These are phyloP conservation scores for Cynaeus angustus DNA, from an alignment of 2,888 invertebrate species.

Conservation along the genomic window DNA sequence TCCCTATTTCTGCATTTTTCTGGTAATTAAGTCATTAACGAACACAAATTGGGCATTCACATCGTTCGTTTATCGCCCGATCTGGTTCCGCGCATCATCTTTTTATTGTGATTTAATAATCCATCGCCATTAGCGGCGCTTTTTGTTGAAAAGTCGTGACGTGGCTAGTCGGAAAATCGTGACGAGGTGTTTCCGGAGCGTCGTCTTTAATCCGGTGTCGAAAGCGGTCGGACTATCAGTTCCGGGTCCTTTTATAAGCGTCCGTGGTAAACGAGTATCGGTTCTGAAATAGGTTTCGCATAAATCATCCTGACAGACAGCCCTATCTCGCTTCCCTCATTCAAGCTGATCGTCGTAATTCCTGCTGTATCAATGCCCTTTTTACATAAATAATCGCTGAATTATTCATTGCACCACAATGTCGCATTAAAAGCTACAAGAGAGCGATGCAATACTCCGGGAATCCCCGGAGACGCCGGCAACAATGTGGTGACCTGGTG, in stretches of 20 bases:
- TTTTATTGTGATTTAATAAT: background rate
- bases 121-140: background rate
- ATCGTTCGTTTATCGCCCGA: too few species aligned
- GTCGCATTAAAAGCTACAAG: constrained; percentile 42
- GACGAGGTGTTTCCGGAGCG: constrained; percentile 33
- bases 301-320: constrained; percentile 70
- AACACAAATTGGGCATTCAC: too few species aligned
- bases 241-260: constrained; percentile 49
- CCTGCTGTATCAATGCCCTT: constrained; percentile 61
- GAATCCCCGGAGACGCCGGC: constrained; percentile 24
- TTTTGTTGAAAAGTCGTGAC: constrained; percentile 3
- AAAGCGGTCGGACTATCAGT: constrained; percentile 46
- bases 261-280: constrained; percentile 55
- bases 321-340: constrained; percentile 67
- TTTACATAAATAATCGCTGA: constrained; percentile 66
- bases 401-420: constrained; percentile 65
- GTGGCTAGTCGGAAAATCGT: constrained; percentile 10
- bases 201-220: constrained; percentile 46
- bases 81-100: too few species aligned
- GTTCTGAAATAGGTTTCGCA: constrained; percentile 67
- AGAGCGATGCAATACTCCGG: constrained; percentile 8
- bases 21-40: too few species aligned
- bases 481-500: constrained; percentile 48
- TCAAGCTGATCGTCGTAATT: constrained; percentile 58
- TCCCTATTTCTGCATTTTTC: too few species aligned